These are phyloP conservation scores for Mesopsocus fuscifrons DNA, from an alignment of 2,888 invertebrate species.

Conservation along the genomic window DNA sequence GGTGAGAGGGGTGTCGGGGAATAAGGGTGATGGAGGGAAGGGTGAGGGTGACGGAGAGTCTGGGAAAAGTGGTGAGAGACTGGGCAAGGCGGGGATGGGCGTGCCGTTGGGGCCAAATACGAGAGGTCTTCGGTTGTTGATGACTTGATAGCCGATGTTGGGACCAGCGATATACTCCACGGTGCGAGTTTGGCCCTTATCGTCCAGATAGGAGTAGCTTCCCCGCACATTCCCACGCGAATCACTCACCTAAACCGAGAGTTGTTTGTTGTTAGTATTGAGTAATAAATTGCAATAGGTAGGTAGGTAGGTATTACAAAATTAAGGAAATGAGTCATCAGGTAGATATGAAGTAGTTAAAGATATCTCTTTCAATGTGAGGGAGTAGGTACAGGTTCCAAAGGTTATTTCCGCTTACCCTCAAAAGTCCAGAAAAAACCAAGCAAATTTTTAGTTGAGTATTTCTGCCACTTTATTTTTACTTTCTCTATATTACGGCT, in stretches of 20 bases:
- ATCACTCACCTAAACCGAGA: slow-evolving; percentile 33
- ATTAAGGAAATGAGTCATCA: too few species aligned
- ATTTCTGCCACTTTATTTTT: too few species aligned
- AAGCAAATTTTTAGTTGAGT: too few species aligned
- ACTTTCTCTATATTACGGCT: too few species aligned
- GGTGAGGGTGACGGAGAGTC: background rate
- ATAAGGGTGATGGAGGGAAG: background rate
- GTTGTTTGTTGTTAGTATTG: background rate
- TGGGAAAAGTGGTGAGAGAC: background rate
- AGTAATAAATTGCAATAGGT: background rate
- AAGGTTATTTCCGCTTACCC: too few species aligned
- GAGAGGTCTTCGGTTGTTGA: slow-evolving; percentile 48
- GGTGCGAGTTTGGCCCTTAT: slow-evolving; percentile 54
- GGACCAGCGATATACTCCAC: slow-evolving; percentile 66
- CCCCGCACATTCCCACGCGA: slow-evolving; percentile 51
- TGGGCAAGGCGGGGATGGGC: slow-evolving; percentile 16
- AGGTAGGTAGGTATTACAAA: too few species aligned
- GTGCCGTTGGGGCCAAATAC: slow-evolving; percentile 38
- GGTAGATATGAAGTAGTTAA: too few species aligned
- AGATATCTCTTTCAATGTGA: too few species aligned
- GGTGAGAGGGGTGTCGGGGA: background rate
- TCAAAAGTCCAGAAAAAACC: too few species aligned
- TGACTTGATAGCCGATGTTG: slow-evolving; percentile 53
- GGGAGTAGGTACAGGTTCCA: too few species aligned
- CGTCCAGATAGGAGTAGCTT: slow-evolving; percentile 58